phyloP scores from a whole-genome alignment of 1,140 invertebrate genomes.

The Radopholus similis region DNA sequence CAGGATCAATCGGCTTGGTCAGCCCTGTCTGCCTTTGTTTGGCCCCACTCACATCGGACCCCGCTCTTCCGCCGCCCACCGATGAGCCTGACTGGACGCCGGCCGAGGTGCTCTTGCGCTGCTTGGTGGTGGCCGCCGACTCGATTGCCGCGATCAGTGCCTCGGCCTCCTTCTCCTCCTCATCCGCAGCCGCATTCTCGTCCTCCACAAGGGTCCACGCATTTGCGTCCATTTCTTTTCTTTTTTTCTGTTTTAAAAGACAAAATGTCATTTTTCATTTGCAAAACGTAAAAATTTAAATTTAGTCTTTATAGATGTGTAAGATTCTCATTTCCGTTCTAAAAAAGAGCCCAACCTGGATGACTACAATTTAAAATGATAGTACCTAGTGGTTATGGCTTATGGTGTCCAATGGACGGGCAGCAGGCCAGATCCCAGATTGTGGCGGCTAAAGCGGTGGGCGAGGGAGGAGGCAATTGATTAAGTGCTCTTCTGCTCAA shows the following conservation, averaged over 20 bases:
- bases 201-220: slow-evolving; percentile 53
- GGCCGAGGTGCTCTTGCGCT: slow-evolving; percentile 14
- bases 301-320: neutral
- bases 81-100: slow-evolving; percentile 5
- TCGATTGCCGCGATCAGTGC: slow-evolving; percentile 3
- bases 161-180: neutral
- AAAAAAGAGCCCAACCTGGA: no score
- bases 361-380: no score
- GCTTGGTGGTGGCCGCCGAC: slow-evolving; percentile 13
- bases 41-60: neutral
- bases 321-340: no score
- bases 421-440: no score
- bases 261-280: neutral
- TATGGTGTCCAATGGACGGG: no score
- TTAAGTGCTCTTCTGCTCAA: no score
- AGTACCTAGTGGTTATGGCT: no score
- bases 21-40: neutral
- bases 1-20: no score
- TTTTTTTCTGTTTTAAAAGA: neutral
- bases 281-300: neutral
- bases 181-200: slow-evolving; percentile 19
- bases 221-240: slow-evolving; percentile 40
- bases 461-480: no score
- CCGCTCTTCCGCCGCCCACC: neutral
- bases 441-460: no score